A percentile compares a stretch with the other conserved stretches of the same genome.
phyloP scores from a whole-genome alignment of 2,113 vertebrate genomes.

The Cinclus mexicanus region DNA sequence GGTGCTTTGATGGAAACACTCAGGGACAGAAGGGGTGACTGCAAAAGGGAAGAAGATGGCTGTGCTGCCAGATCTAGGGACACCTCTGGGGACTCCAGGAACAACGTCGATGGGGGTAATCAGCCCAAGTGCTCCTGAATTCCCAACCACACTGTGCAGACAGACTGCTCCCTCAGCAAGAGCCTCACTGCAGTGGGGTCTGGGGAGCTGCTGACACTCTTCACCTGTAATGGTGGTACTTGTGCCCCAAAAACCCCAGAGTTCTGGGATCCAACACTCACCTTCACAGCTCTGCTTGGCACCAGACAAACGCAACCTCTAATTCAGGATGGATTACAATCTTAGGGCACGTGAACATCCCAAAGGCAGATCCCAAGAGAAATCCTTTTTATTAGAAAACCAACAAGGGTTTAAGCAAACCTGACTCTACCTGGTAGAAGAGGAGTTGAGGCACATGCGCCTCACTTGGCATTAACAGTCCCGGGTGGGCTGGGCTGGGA shows the following conservation, averaged over 20 bases:
- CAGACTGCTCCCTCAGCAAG: background rate
- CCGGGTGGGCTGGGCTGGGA: background rate
- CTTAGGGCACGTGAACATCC: background rate
- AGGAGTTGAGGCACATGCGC: fast-evolving
- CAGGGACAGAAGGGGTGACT: background rate
- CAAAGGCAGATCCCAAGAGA: background rate
- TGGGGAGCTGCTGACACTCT: background rate
- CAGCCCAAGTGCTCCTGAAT: background rate
- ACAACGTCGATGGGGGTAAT: too few species aligned
- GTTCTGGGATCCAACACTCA: background rate
- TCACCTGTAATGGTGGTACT: too few species aligned
- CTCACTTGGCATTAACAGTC: too few species aligned
- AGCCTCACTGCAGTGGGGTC: background rate
- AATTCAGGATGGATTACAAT: fast-evolving
- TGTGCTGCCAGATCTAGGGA: background rate
- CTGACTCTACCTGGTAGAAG: background rate
- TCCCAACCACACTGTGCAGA: background rate
- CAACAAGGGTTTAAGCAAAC: background rate
- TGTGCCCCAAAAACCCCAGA: too few species aligned
- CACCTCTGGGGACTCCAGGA: background rate
- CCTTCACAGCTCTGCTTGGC: background rate
- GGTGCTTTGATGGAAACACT: background rate
- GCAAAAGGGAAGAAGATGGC: background rate
- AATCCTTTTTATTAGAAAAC: background rate
- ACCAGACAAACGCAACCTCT: background rate